phyloP scores from a whole-genome alignment of 1,140 invertebrate species.

The Dinothrombium tinctorium region DNA sequence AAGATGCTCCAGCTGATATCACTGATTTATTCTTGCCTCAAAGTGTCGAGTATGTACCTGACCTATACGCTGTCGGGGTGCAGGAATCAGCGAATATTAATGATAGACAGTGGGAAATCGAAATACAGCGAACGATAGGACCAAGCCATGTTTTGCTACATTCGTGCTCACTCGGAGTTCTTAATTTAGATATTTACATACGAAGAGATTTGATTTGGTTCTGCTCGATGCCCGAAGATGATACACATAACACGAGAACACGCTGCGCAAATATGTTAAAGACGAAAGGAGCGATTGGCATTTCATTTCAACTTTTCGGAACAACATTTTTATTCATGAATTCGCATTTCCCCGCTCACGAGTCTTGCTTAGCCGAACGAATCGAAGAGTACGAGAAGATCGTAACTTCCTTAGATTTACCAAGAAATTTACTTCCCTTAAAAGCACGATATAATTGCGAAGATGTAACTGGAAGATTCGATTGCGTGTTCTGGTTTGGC shows the following conservation, averaged over 20 bases:
- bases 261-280: constrained; percentile 30
- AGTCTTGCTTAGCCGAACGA: constrained; percentile 20
- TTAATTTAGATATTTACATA: constrained; percentile 63
- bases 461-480: constrained; percentile 71
- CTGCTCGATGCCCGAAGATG: constrained; percentile 31
- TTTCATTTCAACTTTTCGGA: constrained; percentile 73
- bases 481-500: constrained; percentile 80
- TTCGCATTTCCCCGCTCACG: constrained; percentile 40
- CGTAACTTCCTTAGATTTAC: constrained; percentile 53
- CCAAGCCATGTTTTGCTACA: constrained; percentile 66
- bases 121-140: constrained; percentile 62
- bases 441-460: constrained; percentile 34
- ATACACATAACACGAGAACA: constrained; percentile 6
- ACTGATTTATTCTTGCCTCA: no score
- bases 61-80: no score
- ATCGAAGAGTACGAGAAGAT: constrained; percentile 66
- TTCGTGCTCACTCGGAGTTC: constrained; percentile 53
- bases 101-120: no score
- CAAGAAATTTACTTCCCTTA: constrained; percentile 44
- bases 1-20: no score
- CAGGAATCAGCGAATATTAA: no score
- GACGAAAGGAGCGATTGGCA: constrained; percentile 73
- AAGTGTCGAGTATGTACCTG: no score
- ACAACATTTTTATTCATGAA: constrained; percentile 80
- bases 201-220: constrained; percentile 78